phyloP scores from a whole-genome alignment of 1,140 invertebrate genomes.

The Pseudomyrmex dendroicus region DNA sequence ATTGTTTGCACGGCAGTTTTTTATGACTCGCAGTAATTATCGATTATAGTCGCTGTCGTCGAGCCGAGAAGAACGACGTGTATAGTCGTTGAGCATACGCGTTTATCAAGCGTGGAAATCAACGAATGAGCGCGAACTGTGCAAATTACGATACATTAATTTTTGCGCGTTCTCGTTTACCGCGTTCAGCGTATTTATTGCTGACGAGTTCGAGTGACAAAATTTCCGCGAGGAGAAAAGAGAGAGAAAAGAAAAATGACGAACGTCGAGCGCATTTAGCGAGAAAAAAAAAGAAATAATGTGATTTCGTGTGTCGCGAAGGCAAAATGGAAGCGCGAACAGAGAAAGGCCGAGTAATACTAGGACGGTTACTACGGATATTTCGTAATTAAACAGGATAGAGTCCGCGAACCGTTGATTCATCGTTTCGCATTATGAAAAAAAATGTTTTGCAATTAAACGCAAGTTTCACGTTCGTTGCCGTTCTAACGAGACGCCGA shows the following conservation, averaged over 20 bases:
- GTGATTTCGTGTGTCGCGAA: conserved; percentile 32
- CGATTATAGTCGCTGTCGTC: conserved; percentile 10
- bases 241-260: not conserved
- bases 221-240: conserved; percentile 5
- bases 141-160: conserved; percentile 32
- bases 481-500: conserved; percentile 53
- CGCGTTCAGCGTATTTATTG: conserved; percentile 22
- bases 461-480: conserved; percentile 59
- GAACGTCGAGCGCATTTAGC: not conserved
- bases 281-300: conserved; percentile 59
- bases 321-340: conserved; percentile 14
- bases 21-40: not conserved
- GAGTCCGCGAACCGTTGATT: conserved; percentile 70
- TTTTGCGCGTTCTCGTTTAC: conserved; percentile 37
- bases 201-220: conserved; percentile 33
- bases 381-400: conserved; percentile 75
- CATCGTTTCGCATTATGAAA: conserved; percentile 68
- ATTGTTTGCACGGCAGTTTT: not conserved
- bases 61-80: conserved; percentile 8
- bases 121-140: conserved; percentile 2
- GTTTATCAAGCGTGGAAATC: conserved; percentile 41
- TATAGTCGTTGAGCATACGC: not conserved
- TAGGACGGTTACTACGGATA: conserved; percentile 53
- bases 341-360: not conserved
- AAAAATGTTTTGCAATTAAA: conserved; percentile 74